Evolutionary conservation across 92 coral and sea anemone species (phyloP).

Genomic region (Metridium senile): DNA sequence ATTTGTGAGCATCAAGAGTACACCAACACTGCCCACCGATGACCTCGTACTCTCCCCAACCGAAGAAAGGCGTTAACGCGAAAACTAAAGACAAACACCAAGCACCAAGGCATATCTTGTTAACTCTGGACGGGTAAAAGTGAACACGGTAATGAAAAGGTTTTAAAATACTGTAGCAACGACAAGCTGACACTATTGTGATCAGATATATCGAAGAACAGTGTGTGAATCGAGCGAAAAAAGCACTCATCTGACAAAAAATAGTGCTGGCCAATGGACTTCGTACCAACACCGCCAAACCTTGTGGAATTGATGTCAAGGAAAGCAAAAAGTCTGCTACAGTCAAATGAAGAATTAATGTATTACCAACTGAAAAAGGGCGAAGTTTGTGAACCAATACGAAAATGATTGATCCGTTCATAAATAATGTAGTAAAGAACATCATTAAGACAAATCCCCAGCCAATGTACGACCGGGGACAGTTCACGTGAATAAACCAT

Average conservation of each 20-base stretch:
- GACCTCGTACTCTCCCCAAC: no score
- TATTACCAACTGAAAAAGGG: neutral
- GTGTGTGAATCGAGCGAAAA: neutral
- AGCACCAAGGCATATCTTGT: no score
- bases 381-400: neutral
- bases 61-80: no score
- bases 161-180: neutral
- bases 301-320: neutral
- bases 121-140: neutral
- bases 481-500: neutral
- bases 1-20: no score
- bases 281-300: no score
- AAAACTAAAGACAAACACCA: no score
- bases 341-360: conserved; percentile 5
- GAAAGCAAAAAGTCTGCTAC: neutral
- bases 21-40: no score
- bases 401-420: no score
- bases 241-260: neutral
- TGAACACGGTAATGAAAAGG: neutral
- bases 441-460: neutral
- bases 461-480: neutral
- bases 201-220: neutral
- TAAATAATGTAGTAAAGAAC: neutral
- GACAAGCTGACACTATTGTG: neutral
- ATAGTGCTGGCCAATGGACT: no score